phyloP scores from a whole-genome alignment of 2,888 invertebrate genomes.

The Muschampia plurimacula region DNA sequence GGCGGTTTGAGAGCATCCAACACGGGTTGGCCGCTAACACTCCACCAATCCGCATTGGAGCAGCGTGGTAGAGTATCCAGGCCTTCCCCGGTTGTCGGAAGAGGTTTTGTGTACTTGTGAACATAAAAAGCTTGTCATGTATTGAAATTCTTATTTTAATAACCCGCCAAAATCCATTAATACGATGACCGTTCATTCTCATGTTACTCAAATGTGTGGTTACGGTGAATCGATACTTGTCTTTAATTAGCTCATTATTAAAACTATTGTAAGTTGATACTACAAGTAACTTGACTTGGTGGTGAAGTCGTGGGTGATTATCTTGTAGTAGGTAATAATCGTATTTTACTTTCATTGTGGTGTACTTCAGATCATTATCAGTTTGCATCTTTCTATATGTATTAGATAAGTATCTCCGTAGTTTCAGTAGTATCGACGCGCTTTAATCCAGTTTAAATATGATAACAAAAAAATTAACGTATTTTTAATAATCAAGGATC shows the following conservation, averaged over 20 bases:
- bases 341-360: background rate
- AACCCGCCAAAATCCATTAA: slow-evolving; percentile 44
- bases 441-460: background rate
- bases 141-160: slow-evolving; percentile 41
- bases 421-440: background rate
- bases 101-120: too few species aligned
- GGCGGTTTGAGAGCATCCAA: too few species aligned
- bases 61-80: too few species aligned
- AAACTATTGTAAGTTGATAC: slow-evolving; percentile 24
- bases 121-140: slow-evolving; percentile 26
- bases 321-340: background rate
- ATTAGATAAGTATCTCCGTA: background rate
- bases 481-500: too few species aligned
- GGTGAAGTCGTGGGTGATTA: background rate
- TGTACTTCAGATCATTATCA: background rate
- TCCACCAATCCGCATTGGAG: too few species aligned
- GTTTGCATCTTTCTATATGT: too few species aligned
- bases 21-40: too few species aligned
- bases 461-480: background rate
- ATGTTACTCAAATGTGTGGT: slow-evolving; percentile 57
- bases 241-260: slow-evolving; percentile 20
- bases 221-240: slow-evolving; percentile 46
- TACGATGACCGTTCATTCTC: slow-evolving; percentile 44
- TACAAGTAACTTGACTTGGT: background rate
- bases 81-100: too few species aligned